Base-by-base conservation (phyloP, 64 coral and sea anemone species). In the Porites australiensis region DNA sequence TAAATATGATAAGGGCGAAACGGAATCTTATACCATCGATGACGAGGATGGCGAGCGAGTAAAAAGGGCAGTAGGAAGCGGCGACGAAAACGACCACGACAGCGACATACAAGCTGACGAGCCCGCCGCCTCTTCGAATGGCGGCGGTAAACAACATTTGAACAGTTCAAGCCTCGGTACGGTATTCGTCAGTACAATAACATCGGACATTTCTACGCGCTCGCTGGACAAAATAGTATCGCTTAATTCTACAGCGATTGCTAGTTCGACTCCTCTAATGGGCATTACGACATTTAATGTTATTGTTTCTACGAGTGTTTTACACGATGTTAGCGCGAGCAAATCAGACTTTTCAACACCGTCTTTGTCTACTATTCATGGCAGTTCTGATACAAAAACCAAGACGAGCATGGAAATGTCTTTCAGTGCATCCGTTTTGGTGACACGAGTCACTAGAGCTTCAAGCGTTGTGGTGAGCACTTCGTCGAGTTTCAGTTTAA, bases 31-130 rank as follows among this genome's bases (percentile, higher is more conserved):
- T 27, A 57, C 54, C 13, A 13, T 60, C 13, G 77, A 79, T 50
- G 52, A 79, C 22, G 77, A 79, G 6, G 77, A 79, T 13, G 72
- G 72, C 43, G 77, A 79, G 4, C 21, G 20, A 10, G 77, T 59
- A 37, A 52, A 4, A 57, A 79, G 13, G 2, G 37, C 44, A 45
- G 72, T 12, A 2, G 62, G 62, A 27, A 74, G 53, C 52, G 77
- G 54, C 50, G 20, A n/a, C n/a, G n/a, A n/a, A n/a, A n/a, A n/a
- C n/a, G n/a, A n/a, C n/a, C n/a, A 79, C 14, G 51, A 11, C 18
- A 27, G 3, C 3, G 8, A 79, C 53, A 10, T 79, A 8, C 77
- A 79, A 4, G 54, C 52, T 59, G 77, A 79, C 14, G 77, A 37
- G 20, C 20, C 77, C 6, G 61, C 23, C 13, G 27, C 78, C 44